Base-by-base conservation (phyloP, 2,888 invertebrate species). In the Meghimatium bilineatum region DNA sequence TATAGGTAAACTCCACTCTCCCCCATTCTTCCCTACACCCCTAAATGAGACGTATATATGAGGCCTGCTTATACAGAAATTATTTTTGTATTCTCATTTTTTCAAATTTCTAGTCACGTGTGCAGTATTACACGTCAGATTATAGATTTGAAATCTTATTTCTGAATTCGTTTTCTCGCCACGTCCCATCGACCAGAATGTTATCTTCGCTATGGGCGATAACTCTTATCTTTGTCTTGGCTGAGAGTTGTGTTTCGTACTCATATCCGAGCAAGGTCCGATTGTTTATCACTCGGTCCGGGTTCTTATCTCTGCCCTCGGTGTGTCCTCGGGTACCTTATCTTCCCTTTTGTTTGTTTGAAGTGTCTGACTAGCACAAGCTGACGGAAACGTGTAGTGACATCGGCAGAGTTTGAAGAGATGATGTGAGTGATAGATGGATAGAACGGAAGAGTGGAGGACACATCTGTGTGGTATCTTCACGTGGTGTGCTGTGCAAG, bases 311-410 rank as follows among this genome's bases (percentile, higher is more conserved):
- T 1, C 52, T 20, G 6, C n/a, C 56, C 63, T 78, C 66, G 52
- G 5, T 78, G 63, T 56, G 63, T 78, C 63, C 56, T 78, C 34
- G 26, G 63, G 38, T 63, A 63, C 63, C 56, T 78, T 78, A 78
- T 78, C 77, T 78, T 36, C 66, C 77, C 44, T 44, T 63, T 78
- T 78, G 77, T 78, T 78, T 78, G 77, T n/a, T 38, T 78, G 38
- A 12, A 60, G 77, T 20, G 56, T 26, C 56, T 78, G 49, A 44
- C 49, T 38, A 52, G 38, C 26, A 23, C 14, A 74, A 29, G 60
- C 56, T 29, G 44, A 36, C 23, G 52, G 52, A n/a, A 34, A 52
- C 66, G 56, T 52, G 71, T n/a, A 72, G 72, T 56, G 80, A 74
- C 52, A 52, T 32, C 26, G 74, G 32, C 10, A 1, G 56, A 32